Base-by-base conservation (phyloP, 2,113 vertebrate species). In the Tinamus guttatus region DNA sequence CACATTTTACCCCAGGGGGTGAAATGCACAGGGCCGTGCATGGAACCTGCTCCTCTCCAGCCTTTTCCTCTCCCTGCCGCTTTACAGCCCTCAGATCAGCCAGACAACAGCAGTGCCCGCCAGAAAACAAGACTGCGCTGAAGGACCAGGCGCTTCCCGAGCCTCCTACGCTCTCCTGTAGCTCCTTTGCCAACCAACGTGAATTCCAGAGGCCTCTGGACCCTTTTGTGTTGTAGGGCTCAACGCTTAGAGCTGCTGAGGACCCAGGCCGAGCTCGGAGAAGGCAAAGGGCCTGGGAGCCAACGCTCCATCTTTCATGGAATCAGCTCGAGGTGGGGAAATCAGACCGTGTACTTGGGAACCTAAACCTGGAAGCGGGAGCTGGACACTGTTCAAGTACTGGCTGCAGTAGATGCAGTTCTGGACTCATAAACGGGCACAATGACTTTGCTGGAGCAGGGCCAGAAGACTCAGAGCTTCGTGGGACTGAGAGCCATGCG, bases 351-450 rank as follows among this genome's bases (percentile, higher is more conserved):
- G 3, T 11, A 16, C 5, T 7, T 45, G 32, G 12, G n/a, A n/a
- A 51, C 49, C 64, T 52, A 14, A 70, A 34, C 38, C 3, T 0
- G 14, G 14, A 71, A 27, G 2, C 10, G 15, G 20, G n/a, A 62
- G 25, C 68, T 43, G 24, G 52, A 20, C 21, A 1, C 36, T 1
- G 5, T 10, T 85, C 4, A 5, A 1, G 32, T 7, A 9, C 2
- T 27, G 8, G 7, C 21, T 71, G 24, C 7, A 51, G 41, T 4
- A 30, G 56, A 6, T 4, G 58, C 67, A 58, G 25, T 4, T 43
- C 63, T 36, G 59, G 71, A 19, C 49, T 87, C 20, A 4, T 14
- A 34, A 87, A 34, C 0, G 10, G 41, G 40, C 15, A 11, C 2
- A 16, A 65, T 21, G 0, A 0, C 45, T 52, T 51, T 40, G 18